phyloP scores from a whole-genome alignment of 92 coral and sea anemone species.

The Porites rus region DNA sequence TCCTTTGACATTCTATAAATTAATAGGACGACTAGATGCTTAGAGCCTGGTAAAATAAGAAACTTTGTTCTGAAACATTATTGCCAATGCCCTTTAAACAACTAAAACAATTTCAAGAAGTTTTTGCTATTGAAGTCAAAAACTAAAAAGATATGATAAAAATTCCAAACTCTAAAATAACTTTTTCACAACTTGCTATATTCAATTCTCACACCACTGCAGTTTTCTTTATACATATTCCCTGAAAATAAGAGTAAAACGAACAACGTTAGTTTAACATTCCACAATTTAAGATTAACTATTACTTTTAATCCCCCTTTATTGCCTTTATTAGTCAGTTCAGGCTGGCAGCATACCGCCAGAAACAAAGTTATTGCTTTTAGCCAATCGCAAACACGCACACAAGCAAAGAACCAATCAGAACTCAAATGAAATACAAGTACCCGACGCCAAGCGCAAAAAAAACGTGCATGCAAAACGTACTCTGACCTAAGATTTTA shows the following conservation, averaged over 20 bases:
- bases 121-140: background rate
- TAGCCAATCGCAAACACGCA: too few species aligned
- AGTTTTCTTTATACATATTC: constrained; percentile 37
- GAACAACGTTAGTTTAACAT: background rate
- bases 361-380: too few species aligned
- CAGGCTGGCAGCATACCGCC: too few species aligned
- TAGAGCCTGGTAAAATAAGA: background rate
- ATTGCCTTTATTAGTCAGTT: too few species aligned
- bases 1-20: too few species aligned
- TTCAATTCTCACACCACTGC: background rate
- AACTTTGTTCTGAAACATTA: background rate
- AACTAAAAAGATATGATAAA: background rate
- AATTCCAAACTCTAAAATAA: background rate
- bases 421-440: too few species aligned
- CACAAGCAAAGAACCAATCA: too few species aligned
- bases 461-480: too few species aligned
- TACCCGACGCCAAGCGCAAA: too few species aligned
- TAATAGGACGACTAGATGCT: too few species aligned
- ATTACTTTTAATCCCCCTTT: background rate
- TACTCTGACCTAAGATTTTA: too few species aligned
- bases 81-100: background rate
- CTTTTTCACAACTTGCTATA: background rate
- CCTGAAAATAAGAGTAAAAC: constrained; percentile 21
- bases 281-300: background rate
- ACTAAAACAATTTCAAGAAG: background rate